Percentiles rank a stretch among this genome's conserved stretches.
These are phyloP conservation scores for Drosophila seguyi DNA, from an alignment of 1,140 invertebrate genomes.

Conservation along the genomic window DNA sequence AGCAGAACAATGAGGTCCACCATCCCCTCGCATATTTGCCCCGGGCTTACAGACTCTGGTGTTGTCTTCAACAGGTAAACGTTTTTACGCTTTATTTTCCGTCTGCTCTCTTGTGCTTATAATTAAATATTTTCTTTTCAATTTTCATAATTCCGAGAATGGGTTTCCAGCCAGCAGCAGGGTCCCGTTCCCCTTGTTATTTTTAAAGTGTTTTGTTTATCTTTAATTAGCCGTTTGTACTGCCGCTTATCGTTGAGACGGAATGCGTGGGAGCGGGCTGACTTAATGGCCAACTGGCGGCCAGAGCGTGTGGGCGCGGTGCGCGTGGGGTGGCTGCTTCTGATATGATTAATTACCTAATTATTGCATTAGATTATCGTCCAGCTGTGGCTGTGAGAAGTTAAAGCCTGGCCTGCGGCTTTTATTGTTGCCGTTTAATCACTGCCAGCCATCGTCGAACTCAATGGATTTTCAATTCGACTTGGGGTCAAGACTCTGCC, in stretches of 20 bases:
- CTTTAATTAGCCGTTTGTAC: constrained; percentile 71
- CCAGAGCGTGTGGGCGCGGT: constrained; percentile 1
- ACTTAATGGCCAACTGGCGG: constrained; percentile 58
- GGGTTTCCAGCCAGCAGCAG: background rate
- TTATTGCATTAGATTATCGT: constrained; percentile 72
- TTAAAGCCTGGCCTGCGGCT: constrained; percentile 47
- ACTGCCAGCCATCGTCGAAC: constrained; percentile 8
- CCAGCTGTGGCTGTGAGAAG: constrained; percentile 52
- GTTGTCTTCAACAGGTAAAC: constrained; percentile 61
- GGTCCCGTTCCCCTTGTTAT: constrained; percentile 17
- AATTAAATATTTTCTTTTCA: constrained; percentile 78
- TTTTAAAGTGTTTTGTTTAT: constrained; percentile 76
- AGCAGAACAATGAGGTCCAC: constrained; percentile 13
- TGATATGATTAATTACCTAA: constrained; percentile 78
- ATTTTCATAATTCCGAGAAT: constrained; percentile 38
- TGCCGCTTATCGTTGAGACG: constrained; percentile 5
- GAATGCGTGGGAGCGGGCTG: constrained; percentile 14
- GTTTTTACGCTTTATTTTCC: constrained; percentile 43
- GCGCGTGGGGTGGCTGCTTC: constrained; percentile 19
- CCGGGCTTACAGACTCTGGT: constrained; percentile 5
- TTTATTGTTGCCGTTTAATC: constrained; percentile 60
- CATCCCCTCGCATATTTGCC: constrained; percentile 10
- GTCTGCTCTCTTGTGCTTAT: constrained; percentile 42
- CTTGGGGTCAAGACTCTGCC: constrained; percentile 16
- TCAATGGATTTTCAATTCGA: constrained; percentile 47